Conservation (phyloP, 2,113 vertebrate species). For the Gulo gulo region DNA sequence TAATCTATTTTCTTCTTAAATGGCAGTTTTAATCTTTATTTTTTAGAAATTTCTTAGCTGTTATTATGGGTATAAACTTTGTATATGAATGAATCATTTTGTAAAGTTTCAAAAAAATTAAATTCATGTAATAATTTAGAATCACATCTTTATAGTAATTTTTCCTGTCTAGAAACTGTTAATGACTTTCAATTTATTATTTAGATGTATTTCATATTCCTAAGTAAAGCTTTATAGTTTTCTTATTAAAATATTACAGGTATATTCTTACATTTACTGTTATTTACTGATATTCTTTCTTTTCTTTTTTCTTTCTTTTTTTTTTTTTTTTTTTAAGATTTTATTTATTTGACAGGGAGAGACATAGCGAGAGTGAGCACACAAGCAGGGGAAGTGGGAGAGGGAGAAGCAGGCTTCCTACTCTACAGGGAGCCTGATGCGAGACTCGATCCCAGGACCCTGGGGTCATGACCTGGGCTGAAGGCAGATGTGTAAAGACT, state of each 20-base stretch:
- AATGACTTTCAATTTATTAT: neutral
- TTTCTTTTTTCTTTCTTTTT: no score
- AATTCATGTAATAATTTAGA: neutral
- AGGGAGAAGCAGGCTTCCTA: no score
- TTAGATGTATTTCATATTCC: neutral
- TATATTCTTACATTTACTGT: neutral
- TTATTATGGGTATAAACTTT: neutral
- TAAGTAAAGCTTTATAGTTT: conserved; percentile 15
- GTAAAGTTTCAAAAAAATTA: neutral
- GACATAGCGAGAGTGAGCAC: no score
- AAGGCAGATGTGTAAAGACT: no score
- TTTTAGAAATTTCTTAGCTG: neutral
- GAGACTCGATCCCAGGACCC: no score
- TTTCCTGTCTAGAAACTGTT: neutral
- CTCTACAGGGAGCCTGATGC: no score
- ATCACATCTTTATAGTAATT: neutral
- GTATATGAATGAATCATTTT: neutral
- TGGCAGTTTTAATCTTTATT: neutral
- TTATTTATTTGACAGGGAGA: no score
- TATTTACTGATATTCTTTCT: neutral
- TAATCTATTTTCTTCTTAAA: neutral
- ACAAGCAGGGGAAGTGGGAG: no score
- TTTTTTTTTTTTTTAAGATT: no score
- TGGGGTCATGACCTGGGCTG: no score
- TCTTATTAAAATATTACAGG: neutral